Conservation (phyloP, 1,140 invertebrate genomes). For the Orussus abietinus region DNA sequence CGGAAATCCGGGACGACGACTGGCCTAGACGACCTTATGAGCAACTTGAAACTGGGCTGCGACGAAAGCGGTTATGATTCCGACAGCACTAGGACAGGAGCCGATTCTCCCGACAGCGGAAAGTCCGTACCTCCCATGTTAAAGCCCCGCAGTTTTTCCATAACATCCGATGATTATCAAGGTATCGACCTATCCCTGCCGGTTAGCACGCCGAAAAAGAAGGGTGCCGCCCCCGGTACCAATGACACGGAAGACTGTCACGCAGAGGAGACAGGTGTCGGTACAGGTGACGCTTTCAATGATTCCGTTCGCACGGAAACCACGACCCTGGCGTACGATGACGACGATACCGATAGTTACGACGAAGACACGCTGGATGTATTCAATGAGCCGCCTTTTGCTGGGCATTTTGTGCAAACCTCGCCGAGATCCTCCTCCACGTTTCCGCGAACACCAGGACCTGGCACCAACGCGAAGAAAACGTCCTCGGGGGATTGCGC, state of each 20-base stretch:
- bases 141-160: conserved; percentile 37
- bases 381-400: conserved; percentile 7
- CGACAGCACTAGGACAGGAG: conserved; percentile 58
- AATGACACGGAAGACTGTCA: background rate
- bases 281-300: conserved; percentile 9
- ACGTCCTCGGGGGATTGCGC: too few species aligned
- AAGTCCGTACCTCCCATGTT: conserved; percentile 27
- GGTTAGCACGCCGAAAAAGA: conserved; percentile 20
- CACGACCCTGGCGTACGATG: conserved; percentile 27
- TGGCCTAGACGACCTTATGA: conserved; percentile 49
- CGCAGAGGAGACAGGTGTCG: conserved; percentile 4
- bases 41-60: conserved; percentile 48
- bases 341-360: conserved; percentile 29
- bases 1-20: conserved; percentile 26
- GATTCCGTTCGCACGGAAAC: conserved; percentile 18
- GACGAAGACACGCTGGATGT: conserved; percentile 30
- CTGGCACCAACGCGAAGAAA: too few species aligned
- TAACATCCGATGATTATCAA: conserved; percentile 40
- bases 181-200: conserved; percentile 30
- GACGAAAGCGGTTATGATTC: conserved; percentile 67
- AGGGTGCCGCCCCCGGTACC: background rate
- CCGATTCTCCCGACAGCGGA: conserved; percentile 54
- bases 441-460: conserved; percentile 1
- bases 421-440: background rate
- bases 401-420: background rate